phyloP scores from a whole-genome alignment of 1,140 invertebrate genomes.

The Drosophila nigrodunni region DNA sequence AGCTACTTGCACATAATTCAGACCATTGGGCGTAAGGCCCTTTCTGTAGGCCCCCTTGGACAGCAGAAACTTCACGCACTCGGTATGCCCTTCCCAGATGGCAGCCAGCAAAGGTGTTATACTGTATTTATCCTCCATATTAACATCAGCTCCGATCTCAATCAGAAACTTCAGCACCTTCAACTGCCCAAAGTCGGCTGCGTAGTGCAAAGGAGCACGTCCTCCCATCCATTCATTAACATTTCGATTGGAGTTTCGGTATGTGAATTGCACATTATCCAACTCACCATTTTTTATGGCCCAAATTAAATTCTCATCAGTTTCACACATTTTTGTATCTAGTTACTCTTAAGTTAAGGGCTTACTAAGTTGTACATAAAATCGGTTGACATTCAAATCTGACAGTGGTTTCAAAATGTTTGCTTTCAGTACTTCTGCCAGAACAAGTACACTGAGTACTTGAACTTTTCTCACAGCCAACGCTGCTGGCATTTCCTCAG shows the following conservation, averaged over 20 bases:
- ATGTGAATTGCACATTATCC: constrained; percentile 93
- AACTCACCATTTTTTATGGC: constrained; percentile 97
- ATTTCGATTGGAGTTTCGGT: constrained; percentile 90
- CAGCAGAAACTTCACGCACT: constrained; percentile 94
- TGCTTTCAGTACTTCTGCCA: too few species aligned
- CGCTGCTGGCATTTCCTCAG: too few species aligned
- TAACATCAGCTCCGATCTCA: constrained; percentile 95
- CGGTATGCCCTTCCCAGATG: constrained; percentile 97
- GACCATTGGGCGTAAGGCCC: constrained; percentile 93
- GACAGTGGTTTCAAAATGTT: too few species aligned
- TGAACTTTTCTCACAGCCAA: constrained; percentile 30
- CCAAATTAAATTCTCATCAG: constrained; percentile 58
- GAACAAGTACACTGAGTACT: neutral
- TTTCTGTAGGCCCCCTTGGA: constrained; percentile 93
- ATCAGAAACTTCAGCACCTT: constrained; percentile 95
- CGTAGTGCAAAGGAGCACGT: constrained; percentile 93
- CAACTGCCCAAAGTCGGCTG: constrained; percentile 96
- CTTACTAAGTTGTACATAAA: neutral
- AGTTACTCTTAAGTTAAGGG: neutral
- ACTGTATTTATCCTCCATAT: constrained; percentile 95
- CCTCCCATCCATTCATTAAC: constrained; percentile 94
- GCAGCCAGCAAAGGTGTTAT: constrained; percentile 96
- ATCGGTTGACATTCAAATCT: too few species aligned
- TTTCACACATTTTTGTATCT: constrained; percentile 8
- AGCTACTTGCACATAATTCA: constrained; percentile 93